Evolutionary conservation across 2,797 vertebrate species (phyloP).

Genomic region (Phrynocephalus vlangalii): DNA sequence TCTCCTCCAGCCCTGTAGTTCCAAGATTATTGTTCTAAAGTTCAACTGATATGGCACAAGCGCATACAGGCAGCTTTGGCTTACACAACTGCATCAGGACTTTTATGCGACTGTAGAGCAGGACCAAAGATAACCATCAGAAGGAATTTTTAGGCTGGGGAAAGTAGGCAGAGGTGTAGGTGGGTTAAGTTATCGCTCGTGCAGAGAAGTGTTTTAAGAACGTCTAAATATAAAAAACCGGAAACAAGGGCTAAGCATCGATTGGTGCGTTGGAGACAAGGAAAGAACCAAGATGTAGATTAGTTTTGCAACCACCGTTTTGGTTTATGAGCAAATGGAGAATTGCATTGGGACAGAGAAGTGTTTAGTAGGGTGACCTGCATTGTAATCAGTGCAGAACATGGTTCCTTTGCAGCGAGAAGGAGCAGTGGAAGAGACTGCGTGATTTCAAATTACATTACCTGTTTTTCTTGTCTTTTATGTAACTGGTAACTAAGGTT

Average conservation of each 20-base stretch:
- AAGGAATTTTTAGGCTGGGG: neutral
- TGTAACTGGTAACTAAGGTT: too few relatives aligned
- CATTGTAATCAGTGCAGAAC: too few relatives aligned
- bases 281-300: neutral
- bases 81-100: neutral
- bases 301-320: neutral
- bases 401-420: too few relatives aligned
- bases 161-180: constrained; percentile 4
- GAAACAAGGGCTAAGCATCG: neutral
- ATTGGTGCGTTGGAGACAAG: neutral
- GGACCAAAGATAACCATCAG: neutral
- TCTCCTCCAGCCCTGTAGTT: too few relatives aligned
- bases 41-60: neutral
- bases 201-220: constrained; percentile 9
- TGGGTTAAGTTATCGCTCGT: neutral
- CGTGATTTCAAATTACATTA: too few relatives aligned
- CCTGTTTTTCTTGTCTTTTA: too few relatives aligned
- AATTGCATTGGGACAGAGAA: neutral
- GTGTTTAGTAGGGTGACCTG: too few relatives aligned
- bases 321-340: neutral
- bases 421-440: too few relatives aligned
- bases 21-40: neutral
- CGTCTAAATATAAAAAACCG: neutral
- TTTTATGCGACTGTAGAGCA: neutral
- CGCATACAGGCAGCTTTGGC: neutral